Conservation (phyloP, 2,888 invertebrate genomes). For the Oligia latruncula region DNA sequence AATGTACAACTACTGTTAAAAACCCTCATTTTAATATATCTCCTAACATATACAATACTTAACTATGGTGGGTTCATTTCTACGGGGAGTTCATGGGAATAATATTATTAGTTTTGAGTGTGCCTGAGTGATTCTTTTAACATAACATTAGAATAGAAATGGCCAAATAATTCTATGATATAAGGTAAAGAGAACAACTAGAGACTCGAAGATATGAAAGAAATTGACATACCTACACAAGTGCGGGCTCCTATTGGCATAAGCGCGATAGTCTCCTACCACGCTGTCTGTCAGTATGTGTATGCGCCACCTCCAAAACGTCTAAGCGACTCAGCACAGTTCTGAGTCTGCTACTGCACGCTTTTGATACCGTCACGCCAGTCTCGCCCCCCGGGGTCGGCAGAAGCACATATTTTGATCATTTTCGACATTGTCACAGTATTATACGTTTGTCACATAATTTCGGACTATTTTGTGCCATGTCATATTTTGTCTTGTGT, state of each 20-base stretch:
- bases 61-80: constrained; percentile 23
- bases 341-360: constrained; percentile 88
- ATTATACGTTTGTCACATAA: constrained; percentile 61
- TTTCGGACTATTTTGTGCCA: constrained; percentile 80
- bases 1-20: constrained; percentile 49
- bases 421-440: constrained; percentile 59
- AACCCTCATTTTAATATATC: constrained; percentile 34
- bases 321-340: constrained; percentile 85
- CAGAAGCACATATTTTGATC: constrained; percentile 34
- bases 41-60: constrained; percentile 26
- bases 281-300: constrained; percentile 67
- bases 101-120: constrained; percentile 45
- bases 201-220: constrained; percentile 24
- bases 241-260: constrained; percentile 63
- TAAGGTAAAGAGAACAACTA: constrained; percentile 29
- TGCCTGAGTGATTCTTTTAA: constrained; percentile 52
- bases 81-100: constrained; percentile 29
- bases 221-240: constrained; percentile 42
- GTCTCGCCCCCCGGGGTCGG: constrained; percentile 15
- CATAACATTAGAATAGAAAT: constrained; percentile 56
- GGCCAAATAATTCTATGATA: constrained; percentile 62
- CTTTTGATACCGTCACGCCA: constrained; percentile 74
- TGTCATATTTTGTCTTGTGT: constrained; percentile 72
- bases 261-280: constrained; percentile 70
- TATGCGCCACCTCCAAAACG: constrained; percentile 75